Evolutionary conservation across 2,888 invertebrate species (phyloP), one percentile per base, ranked within the genome.

Genomic region (Zaprionus bogoriensis): DNA sequence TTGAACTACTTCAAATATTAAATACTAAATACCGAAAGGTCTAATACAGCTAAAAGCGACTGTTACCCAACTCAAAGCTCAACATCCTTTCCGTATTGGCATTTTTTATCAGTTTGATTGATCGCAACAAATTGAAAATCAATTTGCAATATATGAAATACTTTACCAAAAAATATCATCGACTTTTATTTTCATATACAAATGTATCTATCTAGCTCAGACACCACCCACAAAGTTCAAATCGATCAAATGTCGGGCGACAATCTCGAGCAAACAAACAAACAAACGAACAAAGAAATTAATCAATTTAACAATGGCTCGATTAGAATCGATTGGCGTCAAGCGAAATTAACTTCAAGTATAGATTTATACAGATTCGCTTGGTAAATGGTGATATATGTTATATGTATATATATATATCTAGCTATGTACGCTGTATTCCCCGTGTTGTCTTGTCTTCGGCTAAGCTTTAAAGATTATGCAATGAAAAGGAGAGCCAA

Each of bases 281-380:
- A 10, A 19, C 32, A 51, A 50, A 45, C 63, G 69, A 65, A 75
- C 60, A 87, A 70, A 64, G 57, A 67, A 76, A 80, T 70, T 64
- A 86, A 81, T 86, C 84, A 77, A 75, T 72, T 72, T 70, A 30
- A 71, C 71, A 63, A 79, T 64, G 48, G n/a, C n/a, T n/a, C 62
- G 76, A 85, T 85, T 66, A 64, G 44, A 59, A 58, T 64, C 67
- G 55, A 68, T 45, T 66, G 77, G 64, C 73, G 77, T 62, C 84
- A 67, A 68, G 32, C 32, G 17, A 36, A 36, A 36, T 36, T 12
- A 36, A 36, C 9, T 36, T 36, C 1, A 17, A 36, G 32, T 17
- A 44, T 48, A 64, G 74, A 66, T 59, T 76, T 82, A 64, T 52
- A 66, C 76, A 44, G 25, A 79, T 64, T 57, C 69, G 20, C 12